phyloP scores from a whole-genome alignment of 37 sponge, comb jelly and placozoan species.

The Sycon ciliatum region DNA sequence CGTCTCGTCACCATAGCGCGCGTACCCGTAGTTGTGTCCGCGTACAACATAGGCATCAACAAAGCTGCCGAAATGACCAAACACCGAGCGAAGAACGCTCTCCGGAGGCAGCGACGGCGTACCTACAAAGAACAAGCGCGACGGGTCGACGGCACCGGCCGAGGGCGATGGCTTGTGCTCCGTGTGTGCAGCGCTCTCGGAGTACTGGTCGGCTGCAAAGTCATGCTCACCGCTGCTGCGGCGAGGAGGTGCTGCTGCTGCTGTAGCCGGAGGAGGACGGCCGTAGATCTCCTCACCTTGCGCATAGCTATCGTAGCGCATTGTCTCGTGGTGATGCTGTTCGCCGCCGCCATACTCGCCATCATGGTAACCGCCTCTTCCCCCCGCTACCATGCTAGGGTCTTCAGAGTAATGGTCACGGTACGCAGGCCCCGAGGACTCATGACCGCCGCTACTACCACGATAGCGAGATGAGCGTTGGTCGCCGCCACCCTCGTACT shows the following conservation, averaged over 20 bases:
- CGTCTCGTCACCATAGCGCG: slow-evolving; percentile 49
- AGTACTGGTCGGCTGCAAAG: neutral
- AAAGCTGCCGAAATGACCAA: slow-evolving; percentile 72
- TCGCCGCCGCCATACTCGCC: too few relatives aligned
- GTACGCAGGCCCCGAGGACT: too few relatives aligned
- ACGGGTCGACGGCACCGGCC: slow-evolving; percentile 1
- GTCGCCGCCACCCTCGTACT: too few relatives aligned
- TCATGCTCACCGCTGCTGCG: neutral
- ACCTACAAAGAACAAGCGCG: slow-evolving; percentile 79
- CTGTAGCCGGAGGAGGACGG: too few relatives aligned
- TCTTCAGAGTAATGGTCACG: too few relatives aligned
- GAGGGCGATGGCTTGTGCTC: neutral
- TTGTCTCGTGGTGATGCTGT: too few relatives aligned
- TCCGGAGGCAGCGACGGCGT: slow-evolving; percentile 74
- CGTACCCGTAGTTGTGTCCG: slow-evolving; percentile 89
- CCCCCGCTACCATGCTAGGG: too few relatives aligned
- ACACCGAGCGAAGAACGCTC: slow-evolving; percentile 63
- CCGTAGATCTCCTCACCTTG: too few relatives aligned
- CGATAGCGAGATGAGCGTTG: too few relatives aligned
- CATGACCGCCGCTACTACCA: too few relatives aligned
- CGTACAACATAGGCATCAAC: slow-evolving; percentile 80
- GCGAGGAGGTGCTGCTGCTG: neutral
- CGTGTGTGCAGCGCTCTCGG: neutral
- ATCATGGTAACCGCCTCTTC: too few relatives aligned
- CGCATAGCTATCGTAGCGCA: too few relatives aligned